Evolutionary conservation across 1,140 invertebrate genomes (phyloP).

Genomic region (Drosophila bipectinata): DNA sequence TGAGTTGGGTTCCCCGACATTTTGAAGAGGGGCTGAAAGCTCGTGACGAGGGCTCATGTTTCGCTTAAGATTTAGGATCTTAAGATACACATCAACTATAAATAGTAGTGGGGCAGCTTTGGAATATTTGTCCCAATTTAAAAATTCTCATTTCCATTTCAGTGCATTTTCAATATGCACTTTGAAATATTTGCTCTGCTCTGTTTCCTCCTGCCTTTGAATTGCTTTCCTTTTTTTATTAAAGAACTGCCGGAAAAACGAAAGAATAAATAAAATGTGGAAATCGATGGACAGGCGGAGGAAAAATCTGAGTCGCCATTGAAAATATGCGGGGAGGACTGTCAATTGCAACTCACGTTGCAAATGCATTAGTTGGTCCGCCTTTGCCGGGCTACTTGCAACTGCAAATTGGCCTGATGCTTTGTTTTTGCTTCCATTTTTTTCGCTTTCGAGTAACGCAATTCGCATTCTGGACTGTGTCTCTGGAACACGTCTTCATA

Average conservation of each 20-base stretch:
- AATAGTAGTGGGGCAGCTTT: not conserved
- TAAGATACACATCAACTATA: constrained; percentile 2
- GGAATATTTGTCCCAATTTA: constrained; percentile 35
- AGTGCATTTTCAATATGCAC: constrained; percentile 47
- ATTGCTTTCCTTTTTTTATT: constrained; percentile 16
- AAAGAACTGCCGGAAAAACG: constrained; percentile 4
- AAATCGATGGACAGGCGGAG: constrained; percentile 17
- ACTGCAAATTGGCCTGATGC: constrained; percentile 34
- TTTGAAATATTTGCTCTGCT: constrained; percentile 32
- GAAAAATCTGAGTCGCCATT: constrained; percentile 23
- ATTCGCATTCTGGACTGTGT: constrained; percentile 1
- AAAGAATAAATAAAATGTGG: constrained; percentile 1
- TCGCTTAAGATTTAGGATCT: constrained; percentile 3
- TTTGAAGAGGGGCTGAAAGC: constrained; percentile 18
- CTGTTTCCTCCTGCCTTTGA: constrained; percentile 15
- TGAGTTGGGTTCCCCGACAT: not conserved
- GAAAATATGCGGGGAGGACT: constrained; percentile 12
- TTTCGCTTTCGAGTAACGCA: constrained; percentile 23
- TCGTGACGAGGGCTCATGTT: constrained; percentile 14
- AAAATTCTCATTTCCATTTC: constrained; percentile 47
- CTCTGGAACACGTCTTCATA: constrained; percentile 21
- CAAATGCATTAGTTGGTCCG: constrained; percentile 23
- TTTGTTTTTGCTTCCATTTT: constrained; percentile 10
- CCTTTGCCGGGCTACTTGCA: constrained; percentile 8
- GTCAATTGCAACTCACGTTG: constrained; percentile 36